Evolutionary conservation across 2,797 vertebrate genomes (phyloP), one percentile per base, ranked within the genome.

Genomic region (Pagetopsis macropterus): DNA sequence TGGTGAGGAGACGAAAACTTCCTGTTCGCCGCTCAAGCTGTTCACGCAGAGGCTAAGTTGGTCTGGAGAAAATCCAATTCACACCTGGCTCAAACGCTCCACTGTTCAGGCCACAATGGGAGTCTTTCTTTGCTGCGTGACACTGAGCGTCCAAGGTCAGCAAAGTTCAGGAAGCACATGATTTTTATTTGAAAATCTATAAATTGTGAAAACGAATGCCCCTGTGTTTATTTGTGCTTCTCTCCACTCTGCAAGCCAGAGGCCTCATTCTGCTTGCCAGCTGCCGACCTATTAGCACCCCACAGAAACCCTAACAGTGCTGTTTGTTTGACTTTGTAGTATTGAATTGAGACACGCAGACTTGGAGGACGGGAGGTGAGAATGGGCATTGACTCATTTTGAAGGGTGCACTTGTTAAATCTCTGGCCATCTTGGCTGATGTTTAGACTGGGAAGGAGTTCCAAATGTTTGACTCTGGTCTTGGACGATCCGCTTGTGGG

Each of bases 111-210:
- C 78, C 81, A 92, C 89, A 93, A 91, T 89, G 85, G 76, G 46
- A 62, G 71, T 76, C 85, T 93, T 91, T 93, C 78, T 89, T 87
- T 72, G 74, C 78, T 78, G 60, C 45, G 17, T 79, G 79, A 86
- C 85, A 81, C 58, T 45, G 78, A 88, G 80, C 73, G 43, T 80
- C 77, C 80, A 68, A 89, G 88, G 86, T 93, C 84, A 81, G 64
- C 80, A 81, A 86, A 90, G 91, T 92, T 91, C 89, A 92, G 84
- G 66, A 87, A 91, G 70, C 90, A 85, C 78, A 87, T 80, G 79
- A 88, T 81, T 92, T 92, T 91, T 90, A 91, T 90, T 88, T 90
- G 69, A 92, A 88, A 91, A 91, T 90, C 88, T 91, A 93, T 92
- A 92, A 93, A 90, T 91, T 87, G 83, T 82, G 88, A 91, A 91